Base-by-base conservation (phyloP, 2,888 invertebrate genomes). In the Trachelus stipa region DNA sequence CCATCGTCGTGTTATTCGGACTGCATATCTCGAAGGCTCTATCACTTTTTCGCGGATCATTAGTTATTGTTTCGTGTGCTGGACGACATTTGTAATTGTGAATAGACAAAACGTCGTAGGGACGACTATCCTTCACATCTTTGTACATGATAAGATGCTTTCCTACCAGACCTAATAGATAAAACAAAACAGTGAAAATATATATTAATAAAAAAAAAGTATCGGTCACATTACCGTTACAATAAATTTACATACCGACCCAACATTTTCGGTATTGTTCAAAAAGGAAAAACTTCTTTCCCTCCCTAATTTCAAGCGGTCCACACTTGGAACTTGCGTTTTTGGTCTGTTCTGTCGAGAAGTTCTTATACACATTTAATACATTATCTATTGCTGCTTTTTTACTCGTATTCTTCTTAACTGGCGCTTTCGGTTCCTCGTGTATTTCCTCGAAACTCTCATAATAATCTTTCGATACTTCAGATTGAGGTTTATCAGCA, bases 1-100 rank as follows among this genome's bases (percentile, higher is more conserved):
- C 88, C 11, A 87, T 82, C 0, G 90, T 90, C 81, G 86, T 87
- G 34, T 86, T 88, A 30, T 91, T 91, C 0, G 90, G 90, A 12
- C 86, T 85, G 69, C 87, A 89, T 12, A 91, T 85, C 79, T 91
- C 91, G 73, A 91, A 91, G 0, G 90, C 87, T 15, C 87, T 85
- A 74, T 90, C 90, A 74, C 87, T 86, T 37, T 86, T 87, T 34
- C 87, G 88, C 6, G 84, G 85, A 75, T 91, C 88, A 3, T 86
- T 85, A 0, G 85, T 80, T 6, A 87, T 68, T 0, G 84, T 79
- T 15, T 80, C 85, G 1, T 89, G 87, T 0, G 91, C 89, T 9
- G 90, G 82, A n/a, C 91, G 87, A 4, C 87, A 88, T 79, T 83
- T 87, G 78, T 90, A 91, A 34, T 88, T 89, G 2, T 85, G 86